Percentiles rank a stretch among this genome's conserved stretches.
Evolutionary conservation across 2,113 vertebrate genomes (phyloP).

Genomic region (Poicephalus meyeri): DNA sequence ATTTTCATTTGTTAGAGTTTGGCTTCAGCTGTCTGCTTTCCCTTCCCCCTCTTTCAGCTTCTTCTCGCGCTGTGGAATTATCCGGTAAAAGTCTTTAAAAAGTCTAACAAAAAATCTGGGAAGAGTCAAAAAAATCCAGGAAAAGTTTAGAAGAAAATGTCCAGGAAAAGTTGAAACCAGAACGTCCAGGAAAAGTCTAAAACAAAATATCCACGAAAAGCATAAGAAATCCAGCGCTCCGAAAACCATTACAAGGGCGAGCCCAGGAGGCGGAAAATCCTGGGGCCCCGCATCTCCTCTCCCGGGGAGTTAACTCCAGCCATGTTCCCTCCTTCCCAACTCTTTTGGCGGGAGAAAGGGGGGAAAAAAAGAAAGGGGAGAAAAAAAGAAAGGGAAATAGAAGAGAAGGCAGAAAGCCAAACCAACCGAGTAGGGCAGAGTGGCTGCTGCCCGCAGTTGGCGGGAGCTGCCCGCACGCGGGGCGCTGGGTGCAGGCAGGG

Average conservation of each 20-base stretch:
- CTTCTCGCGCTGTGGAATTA: not conserved
- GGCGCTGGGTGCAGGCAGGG: slow-evolving; percentile 70
- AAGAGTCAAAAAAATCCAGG: not conserved
- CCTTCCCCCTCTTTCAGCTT: not conserved
- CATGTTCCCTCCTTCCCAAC: slow-evolving; percentile 40
- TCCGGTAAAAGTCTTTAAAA: not conserved
- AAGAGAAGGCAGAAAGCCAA: not conserved
- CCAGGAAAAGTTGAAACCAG: not conserved
- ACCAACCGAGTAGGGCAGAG: not conserved
- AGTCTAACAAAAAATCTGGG: not conserved
- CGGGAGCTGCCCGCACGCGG: slow-evolving; percentile 5
- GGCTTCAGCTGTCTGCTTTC: slow-evolving; percentile 10
- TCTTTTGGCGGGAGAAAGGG: slow-evolving; percentile 39
- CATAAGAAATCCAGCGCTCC: not conserved
- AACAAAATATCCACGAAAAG: not conserved
- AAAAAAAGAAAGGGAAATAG: rapidly evolving
- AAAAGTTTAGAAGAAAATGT: not conserved
- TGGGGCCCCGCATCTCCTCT: slow-evolving; percentile 25
- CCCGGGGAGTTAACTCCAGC: slow-evolving; percentile 2
- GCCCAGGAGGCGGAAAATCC: slow-evolving; percentile 31
- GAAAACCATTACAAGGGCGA: slow-evolving; percentile 7
- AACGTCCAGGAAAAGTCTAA: not conserved
- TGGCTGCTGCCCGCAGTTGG: not conserved
- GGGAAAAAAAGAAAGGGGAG: rapidly evolving
- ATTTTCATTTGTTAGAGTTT: slow-evolving; percentile 89